phyloP scores from a whole-genome alignment of 2,888 invertebrate genomes.

The Amphipoea oculea region DNA sequence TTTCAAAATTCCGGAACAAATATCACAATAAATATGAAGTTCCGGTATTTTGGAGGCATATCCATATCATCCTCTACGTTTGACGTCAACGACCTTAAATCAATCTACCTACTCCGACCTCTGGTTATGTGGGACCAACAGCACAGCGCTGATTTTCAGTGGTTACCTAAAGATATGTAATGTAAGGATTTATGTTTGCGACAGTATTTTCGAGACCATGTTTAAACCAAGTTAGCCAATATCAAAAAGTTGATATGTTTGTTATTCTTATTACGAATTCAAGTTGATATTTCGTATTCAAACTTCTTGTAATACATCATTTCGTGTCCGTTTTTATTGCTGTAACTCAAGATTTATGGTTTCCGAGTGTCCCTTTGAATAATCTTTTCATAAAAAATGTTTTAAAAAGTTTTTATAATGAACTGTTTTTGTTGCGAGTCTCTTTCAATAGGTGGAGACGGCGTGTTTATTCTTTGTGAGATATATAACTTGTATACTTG shows the following conservation, averaged over 20 bases:
- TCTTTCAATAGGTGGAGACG: conserved; percentile 43
- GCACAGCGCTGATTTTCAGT: neutral
- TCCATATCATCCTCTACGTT: too few species aligned
- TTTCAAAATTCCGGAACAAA: too few species aligned
- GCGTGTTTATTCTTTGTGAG: conserved; percentile 36
- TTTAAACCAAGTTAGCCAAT: conserved; percentile 45
- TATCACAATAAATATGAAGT: too few species aligned
- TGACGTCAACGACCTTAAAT: too few species aligned
- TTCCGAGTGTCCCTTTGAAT: conserved; percentile 65
- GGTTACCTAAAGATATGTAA: neutral
- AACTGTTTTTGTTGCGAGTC: conserved; percentile 58
- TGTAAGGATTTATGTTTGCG: neutral
- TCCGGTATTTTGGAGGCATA: too few species aligned
- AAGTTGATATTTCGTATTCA: conserved; percentile 46
- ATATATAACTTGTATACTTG: conserved; percentile 34
- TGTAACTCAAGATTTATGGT: conserved; percentile 55
- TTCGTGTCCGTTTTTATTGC: conserved; percentile 62
- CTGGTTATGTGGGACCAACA: neutral
- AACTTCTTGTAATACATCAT: conserved; percentile 62
- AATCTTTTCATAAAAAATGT: conserved; percentile 66
- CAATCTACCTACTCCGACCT: too few species aligned
- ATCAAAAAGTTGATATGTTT: conserved; percentile 34
- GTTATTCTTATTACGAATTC: conserved; percentile 17
- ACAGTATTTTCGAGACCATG: conserved; percentile 1
- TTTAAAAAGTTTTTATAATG: conserved; percentile 67